These are phyloP conservation scores for Petrolisthes manimaculis DNA, from an alignment of 2,888 invertebrate genomes.

Conservation along the genomic window DNA sequence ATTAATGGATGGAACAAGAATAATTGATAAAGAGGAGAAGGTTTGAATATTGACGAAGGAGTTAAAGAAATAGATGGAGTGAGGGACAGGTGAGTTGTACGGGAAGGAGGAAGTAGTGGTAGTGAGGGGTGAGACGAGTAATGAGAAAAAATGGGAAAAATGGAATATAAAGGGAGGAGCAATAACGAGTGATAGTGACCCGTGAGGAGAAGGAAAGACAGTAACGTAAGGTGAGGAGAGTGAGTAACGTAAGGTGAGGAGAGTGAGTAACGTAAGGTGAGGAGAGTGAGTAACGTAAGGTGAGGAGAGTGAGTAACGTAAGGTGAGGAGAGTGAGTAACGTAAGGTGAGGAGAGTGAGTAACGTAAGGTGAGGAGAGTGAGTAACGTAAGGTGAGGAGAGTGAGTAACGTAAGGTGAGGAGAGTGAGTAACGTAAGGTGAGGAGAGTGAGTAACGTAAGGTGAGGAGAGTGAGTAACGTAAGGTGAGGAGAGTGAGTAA, in stretches of 20 bases:
- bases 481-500: neutral
- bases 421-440: neutral
- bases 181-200: neutral
- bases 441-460: neutral
- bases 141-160: neutral
- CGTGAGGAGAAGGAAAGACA: neutral
- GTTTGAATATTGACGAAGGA: neutral
- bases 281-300: neutral
- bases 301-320: neutral
- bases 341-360: neutral
- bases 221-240: neutral
- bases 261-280: neutral
- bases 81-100: neutral
- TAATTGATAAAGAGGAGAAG: neutral
- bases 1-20: neutral
- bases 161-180: neutral
- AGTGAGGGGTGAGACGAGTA: neutral
- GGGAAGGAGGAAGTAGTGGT: neutral
- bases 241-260: neutral
- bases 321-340: neutral
- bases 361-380: neutral
- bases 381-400: slow-evolving; percentile 2
- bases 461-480: neutral
- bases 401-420: neutral
- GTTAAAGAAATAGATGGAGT: neutral